phyloP scores from a whole-genome alignment of 2,797 vertebrate species.

The Brachymystax lenok region DNA sequence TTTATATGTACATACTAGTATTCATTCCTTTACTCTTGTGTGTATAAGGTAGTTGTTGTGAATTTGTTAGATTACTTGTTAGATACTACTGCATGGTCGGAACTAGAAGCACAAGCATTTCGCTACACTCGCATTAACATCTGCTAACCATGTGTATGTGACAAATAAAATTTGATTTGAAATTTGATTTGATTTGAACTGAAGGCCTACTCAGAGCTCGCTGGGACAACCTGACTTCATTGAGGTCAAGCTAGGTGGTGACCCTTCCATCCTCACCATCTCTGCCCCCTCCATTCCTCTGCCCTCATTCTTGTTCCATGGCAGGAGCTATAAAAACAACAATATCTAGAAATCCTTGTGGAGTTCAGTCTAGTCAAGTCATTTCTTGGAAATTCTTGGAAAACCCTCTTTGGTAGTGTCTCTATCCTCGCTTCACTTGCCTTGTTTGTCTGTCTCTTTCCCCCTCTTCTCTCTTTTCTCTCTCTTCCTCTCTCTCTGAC shows the following conservation, averaged over 20 bases:
- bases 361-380: neutral
- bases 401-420: too few species aligned
- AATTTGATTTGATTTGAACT: too few species aligned
- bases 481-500: neutral
- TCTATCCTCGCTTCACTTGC: neutral
- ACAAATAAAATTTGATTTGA: too few species aligned
- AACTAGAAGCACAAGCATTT: too few species aligned
- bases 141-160: too few species aligned
- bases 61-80: too few species aligned
- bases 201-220: slow-evolving; percentile 86
- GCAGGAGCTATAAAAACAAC: neutral
- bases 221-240: slow-evolving; percentile 92
- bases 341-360: neutral
- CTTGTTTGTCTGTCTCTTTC: neutral
- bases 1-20: too few species aligned
- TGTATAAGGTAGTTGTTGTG: too few species aligned
- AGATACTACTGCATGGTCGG: too few species aligned
- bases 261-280: neutral
- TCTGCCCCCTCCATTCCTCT: neutral
- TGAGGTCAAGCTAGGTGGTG: slow-evolving; percentile 87
- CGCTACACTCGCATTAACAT: too few species aligned
- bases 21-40: too few species aligned
- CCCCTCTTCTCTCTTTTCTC: neutral
- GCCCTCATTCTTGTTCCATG: neutral
- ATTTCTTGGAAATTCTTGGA: too few species aligned